Evolutionary conservation across 2,888 invertebrate species (phyloP), one percentile per base, ranked within the genome.

Genomic region (Dysmachus trigonus): DNA sequence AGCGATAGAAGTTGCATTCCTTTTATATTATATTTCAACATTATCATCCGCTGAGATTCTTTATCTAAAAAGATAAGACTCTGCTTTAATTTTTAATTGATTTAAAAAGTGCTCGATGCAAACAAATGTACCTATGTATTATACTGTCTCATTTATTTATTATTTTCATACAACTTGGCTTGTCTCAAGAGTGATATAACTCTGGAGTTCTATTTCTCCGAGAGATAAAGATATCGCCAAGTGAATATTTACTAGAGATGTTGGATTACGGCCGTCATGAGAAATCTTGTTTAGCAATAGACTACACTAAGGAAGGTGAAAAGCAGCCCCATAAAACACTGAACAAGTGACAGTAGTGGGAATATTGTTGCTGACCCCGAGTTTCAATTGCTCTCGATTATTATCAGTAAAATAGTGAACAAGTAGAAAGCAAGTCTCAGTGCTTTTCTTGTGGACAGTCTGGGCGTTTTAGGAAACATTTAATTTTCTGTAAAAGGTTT

Each of bases 171-270:
- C 1, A n/a, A 22, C 18, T 53, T 53, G 0, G 8, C 62, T 62
- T 27, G 62, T 8, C 62, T 62, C 8, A 6, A 27, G 10, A 62
- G 27, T 62, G 62, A 27, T 27, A 27, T 13, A 27, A 62, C n/a
- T 62, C 10, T 22, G 27, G 2, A 62, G 62, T 22, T 77, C 53
- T 77, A 77, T 77, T 47, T 47, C 27, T 41, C 15, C 41, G 47
- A 47, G 27, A 41, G 77, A 77, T 77, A 77, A 77, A 77, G 77
- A 51, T 47, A 77, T 47, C 77, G 4, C 15, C 41, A 22, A 77
- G 77, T 76, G 38, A 33, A 76, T 76, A 76, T 76, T 76, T 76
- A 38, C 27, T 62, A 27, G 27, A 22, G 62, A 27, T 10, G 62
- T 62, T 62, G 27, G 62, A 62, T 27, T 22, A 62, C 27, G 27